Base-by-base conservation (phyloP, 2,888 invertebrate species). In the Lithophane socia region DNA sequence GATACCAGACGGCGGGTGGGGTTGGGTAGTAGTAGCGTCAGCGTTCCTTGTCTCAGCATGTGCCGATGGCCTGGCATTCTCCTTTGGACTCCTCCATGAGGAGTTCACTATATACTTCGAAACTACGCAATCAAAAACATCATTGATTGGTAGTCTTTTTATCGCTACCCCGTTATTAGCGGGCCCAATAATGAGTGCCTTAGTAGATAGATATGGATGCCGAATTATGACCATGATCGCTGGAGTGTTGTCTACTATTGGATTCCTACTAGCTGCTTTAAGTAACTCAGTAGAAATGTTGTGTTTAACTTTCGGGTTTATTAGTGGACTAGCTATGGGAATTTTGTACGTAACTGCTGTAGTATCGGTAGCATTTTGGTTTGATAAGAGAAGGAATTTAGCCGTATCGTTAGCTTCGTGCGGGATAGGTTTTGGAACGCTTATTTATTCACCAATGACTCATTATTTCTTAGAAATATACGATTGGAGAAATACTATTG, bases 341-440 rank as follows among this genome's bases (percentile, higher is more conserved):
- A 95, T 98, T 78, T 97, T 98, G 87, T 99, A 99, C 92, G 99
- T 99, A 37, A 98, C 99, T 3, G 98, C 98, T 10, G 99, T 99
- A 5, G 99, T 99, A 0, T 98, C 98, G 63, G 98, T 99, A 63
- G 99, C 99, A 0, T 99, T 98, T 92, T 99, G 99, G 98, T 99
- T 99, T 90, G 99, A 99, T 90, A 98, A 98, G 92, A 98, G 98
- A 92, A 97, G 99, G 72, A 98, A 98, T 52, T 96, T 99, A 82
- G 99, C 99, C 3, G 98, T 99, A 1, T 98, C 99, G 10, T 95
- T 99, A 75, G 98, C 98, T 0, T 98, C 98, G 0, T 98, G 98
- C 84, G 99, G 99, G 4, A 98, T 98, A 0, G 99, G 99, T 0
- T 98, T 99, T 78, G 99, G 99, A 37, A 99, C 99, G 0, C 98